Evolutionary conservation across 2,797 vertebrate species (phyloP).

Genomic region (Xenentodon cancila): DNA sequence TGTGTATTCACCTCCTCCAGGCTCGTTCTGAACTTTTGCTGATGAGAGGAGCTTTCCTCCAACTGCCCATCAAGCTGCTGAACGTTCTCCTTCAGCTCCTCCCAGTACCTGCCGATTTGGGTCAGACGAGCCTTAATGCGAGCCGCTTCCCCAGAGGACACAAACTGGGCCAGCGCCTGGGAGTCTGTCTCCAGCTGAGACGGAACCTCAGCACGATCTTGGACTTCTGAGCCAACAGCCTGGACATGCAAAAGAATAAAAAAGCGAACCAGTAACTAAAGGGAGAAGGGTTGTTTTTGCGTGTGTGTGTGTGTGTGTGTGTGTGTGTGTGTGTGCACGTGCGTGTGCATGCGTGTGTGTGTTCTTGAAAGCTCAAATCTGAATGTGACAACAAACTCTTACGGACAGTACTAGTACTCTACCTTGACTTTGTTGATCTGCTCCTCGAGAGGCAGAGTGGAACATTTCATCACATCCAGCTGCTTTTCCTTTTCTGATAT

Average conservation of each 20-base stretch:
- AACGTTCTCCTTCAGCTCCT: constrained; percentile 89
- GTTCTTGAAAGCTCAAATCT: too few relatives aligned
- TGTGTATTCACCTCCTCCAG: constrained; percentile 83
- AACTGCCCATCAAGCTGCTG: constrained; percentile 85
- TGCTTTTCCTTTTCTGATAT: constrained; percentile 93
- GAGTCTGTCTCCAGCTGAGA: constrained; percentile 87
- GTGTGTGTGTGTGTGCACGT: too few relatives aligned
- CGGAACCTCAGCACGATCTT: constrained; percentile 78
- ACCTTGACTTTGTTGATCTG: constrained; percentile 92
- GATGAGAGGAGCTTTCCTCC: constrained; percentile 85
- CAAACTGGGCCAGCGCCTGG: constrained; percentile 85
- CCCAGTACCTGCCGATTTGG: constrained; percentile 93
- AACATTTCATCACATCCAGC: constrained; percentile 84
- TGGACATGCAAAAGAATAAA: constrained; percentile 52
- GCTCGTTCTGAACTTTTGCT: constrained; percentile 87
- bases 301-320: not conserved
- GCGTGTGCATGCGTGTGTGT: too few relatives aligned
- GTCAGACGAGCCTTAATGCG: constrained; percentile 92
- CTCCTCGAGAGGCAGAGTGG: constrained; percentile 82
- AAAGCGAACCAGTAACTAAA: not conserved
- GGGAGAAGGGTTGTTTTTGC: too few relatives aligned
- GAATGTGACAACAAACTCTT: too few relatives aligned
- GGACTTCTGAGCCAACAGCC: constrained; percentile 84
- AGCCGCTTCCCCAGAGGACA: constrained; percentile 92
- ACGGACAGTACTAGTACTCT: too few relatives aligned